These are phyloP conservation scores for Keiferia lycopersicella DNA, from an alignment of 2,888 invertebrate species.

Conservation along the genomic window DNA sequence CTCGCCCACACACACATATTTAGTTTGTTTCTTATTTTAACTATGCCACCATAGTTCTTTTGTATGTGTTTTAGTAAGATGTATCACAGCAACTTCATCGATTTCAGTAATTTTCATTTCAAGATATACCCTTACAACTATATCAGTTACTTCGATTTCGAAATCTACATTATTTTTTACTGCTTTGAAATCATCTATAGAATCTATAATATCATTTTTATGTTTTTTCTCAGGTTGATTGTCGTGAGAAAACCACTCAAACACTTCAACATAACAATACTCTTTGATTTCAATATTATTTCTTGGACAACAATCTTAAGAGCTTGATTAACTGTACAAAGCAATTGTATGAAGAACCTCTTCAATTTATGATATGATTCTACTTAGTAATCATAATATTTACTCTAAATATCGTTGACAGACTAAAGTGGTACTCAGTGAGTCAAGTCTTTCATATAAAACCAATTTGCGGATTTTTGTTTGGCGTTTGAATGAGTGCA, in stretches of 20 bases:
- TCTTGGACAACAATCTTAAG: constrained; percentile 12
- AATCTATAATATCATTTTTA: not conserved
- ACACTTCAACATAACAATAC: not conserved
- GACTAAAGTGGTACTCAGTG: not conserved
- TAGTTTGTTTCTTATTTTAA: too few relatives aligned
- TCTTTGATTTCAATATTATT: constrained; percentile 9
- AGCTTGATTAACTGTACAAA: constrained; percentile 14
- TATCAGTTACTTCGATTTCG: too few relatives aligned
- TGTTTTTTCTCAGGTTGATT: not conserved
- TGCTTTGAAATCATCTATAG: not conserved
- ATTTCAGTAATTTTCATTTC: too few relatives aligned
- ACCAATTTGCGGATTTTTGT: not conserved
- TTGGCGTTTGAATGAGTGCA: not conserved
- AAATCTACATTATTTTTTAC: too few relatives aligned
- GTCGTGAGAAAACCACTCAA: not conserved
- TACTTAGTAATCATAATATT: constrained; percentile 7
- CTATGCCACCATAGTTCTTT: too few relatives aligned
- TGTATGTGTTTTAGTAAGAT: too few relatives aligned
- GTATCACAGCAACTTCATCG: too few relatives aligned
- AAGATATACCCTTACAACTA: too few relatives aligned
- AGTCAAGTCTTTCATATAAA: not conserved
- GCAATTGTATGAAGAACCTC: constrained; percentile 2
- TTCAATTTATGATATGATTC: constrained; percentile 5
- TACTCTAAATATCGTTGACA: constrained; percentile 7
- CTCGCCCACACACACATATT: too few relatives aligned